These are phyloP conservation scores for Pemphigus obesinymphae DNA, from an alignment of 1,140 invertebrate genomes.

Conservation along the genomic window DNA sequence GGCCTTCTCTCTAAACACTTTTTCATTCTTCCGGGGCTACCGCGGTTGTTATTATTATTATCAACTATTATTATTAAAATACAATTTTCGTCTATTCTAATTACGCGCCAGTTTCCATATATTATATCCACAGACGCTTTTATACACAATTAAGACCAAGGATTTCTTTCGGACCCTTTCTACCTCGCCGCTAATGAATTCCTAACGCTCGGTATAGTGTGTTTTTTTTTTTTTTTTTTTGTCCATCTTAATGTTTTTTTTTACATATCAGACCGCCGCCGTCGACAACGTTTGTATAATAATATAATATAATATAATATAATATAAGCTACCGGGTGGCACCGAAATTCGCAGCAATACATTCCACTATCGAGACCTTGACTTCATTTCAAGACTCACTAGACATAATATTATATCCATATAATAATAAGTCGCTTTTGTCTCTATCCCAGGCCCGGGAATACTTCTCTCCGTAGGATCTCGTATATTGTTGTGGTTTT, in stretches of 20 bases:
- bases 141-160: conserved; percentile 36
- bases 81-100: conserved; percentile 41
- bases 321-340: conserved; percentile 11
- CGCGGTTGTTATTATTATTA: conserved; percentile 38
- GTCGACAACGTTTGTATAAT: background rate
- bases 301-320: background rate
- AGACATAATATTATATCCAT: background rate
- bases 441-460: background rate
- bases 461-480: background rate
- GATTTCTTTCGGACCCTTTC: conserved; percentile 28
- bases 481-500: conserved; percentile 19
- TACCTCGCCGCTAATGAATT: conserved; percentile 37
- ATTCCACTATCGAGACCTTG: conserved; percentile 33
- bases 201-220: background rate
- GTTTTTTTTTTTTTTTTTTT: no score
- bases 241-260: conserved; percentile 17
- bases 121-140: conserved; percentile 20
- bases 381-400: conserved; percentile 16
- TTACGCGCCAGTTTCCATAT: conserved; percentile 35
- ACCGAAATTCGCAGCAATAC: conserved; percentile 24
- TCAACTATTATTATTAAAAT: conserved; percentile 40
- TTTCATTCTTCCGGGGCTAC: conserved; percentile 41
- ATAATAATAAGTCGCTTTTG: conserved; percentile 2
- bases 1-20: conserved; percentile 41
- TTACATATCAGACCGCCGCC: conserved; percentile 5